A percentile compares a stretch with the other conserved stretches of the same genome.
These are phyloP conservation scores for Tachysurus vachellii DNA, from an alignment of 2,113 vertebrate genomes.

Conservation along the genomic window DNA sequence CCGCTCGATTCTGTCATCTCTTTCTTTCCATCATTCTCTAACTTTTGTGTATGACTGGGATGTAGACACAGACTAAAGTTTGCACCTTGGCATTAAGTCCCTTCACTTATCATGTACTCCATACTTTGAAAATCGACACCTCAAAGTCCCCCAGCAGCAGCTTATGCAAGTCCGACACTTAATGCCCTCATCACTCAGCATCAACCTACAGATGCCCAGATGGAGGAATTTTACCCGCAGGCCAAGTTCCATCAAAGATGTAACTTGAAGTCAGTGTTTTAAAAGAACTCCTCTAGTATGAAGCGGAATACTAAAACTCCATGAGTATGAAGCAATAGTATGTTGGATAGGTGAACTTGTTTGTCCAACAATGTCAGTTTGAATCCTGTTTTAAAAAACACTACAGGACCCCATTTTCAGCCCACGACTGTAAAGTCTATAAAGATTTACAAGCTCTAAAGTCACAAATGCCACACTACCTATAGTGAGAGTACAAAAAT, in stretches of 20 bases:
- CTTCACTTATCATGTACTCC: not conserved
- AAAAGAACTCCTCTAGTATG: not conserved
- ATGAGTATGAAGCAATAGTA: not conserved
- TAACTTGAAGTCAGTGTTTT: not conserved
- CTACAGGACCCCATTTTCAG: not conserved
- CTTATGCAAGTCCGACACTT: slow-evolving; percentile 8
- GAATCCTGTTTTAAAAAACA: slow-evolving; percentile 6
- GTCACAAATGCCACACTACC: slow-evolving; percentile 8
- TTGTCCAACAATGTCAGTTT: not conserved
- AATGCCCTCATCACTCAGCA: slow-evolving; percentile 30
- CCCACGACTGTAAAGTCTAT: not conserved
- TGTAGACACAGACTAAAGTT: not conserved
- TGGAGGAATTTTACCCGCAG: not conserved
- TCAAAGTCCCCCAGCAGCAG: not conserved
- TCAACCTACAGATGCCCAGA: slow-evolving; percentile 20
- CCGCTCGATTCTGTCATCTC: not conserved
- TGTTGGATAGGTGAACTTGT: not conserved
- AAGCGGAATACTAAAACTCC: not conserved
- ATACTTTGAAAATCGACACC: not conserved
- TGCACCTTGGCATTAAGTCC: slow-evolving; percentile 16
- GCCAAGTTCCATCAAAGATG: not conserved
- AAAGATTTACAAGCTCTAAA: not conserved
- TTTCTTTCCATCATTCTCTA: not conserved
- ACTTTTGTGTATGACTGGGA: slow-evolving; percentile 5
- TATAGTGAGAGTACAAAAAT: slow-evolving; percentile 1